phyloP scores from a whole-genome alignment of 1,140 invertebrate genomes.

The Lethrus apterus region DNA sequence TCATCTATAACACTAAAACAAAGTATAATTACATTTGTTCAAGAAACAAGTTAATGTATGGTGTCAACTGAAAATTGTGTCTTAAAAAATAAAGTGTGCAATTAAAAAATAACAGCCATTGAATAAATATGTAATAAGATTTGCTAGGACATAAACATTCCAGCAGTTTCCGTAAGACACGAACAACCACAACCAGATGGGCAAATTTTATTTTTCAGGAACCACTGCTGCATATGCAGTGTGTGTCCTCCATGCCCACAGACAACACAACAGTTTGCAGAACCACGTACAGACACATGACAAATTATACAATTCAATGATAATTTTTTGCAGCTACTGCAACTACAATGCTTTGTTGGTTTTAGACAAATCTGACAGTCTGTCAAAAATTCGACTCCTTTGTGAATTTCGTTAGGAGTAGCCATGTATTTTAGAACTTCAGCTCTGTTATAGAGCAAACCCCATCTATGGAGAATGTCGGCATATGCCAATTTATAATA shows the following conservation, averaged over 20 bases:
- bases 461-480: slow-evolving; percentile 76
- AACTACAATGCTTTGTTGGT: slow-evolving; percentile 55
- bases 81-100: neutral
- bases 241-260: slow-evolving; percentile 91
- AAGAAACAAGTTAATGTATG: too few relatives aligned
- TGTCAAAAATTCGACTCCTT: slow-evolving; percentile 68
- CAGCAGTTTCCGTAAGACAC: slow-evolving; percentile 63
- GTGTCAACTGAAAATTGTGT: slow-evolving; percentile 3
- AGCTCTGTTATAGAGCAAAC: slow-evolving; percentile 72
- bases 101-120: neutral
- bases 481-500: slow-evolving; percentile 82
- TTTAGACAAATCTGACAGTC: slow-evolving; percentile 65
- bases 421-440: slow-evolving; percentile 74
- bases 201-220: slow-evolving; percentile 56
- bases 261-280: slow-evolving; percentile 70
- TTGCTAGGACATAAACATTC: slow-evolving; percentile 28
- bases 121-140: slow-evolving; percentile 15
- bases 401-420: slow-evolving; percentile 49
- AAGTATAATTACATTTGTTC: neutral
- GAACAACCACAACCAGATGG: slow-evolving; percentile 83
- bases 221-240: slow-evolving; percentile 74
- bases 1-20: neutral
- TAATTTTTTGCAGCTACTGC: slow-evolving; percentile 41
- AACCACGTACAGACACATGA: slow-evolving; percentile 76
- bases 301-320: slow-evolving; percentile 68